Evolutionary conservation across 2,113 vertebrate species (phyloP), one percentile per base, ranked within the genome.

Genomic region (Diphyllodes magnificus): DNA sequence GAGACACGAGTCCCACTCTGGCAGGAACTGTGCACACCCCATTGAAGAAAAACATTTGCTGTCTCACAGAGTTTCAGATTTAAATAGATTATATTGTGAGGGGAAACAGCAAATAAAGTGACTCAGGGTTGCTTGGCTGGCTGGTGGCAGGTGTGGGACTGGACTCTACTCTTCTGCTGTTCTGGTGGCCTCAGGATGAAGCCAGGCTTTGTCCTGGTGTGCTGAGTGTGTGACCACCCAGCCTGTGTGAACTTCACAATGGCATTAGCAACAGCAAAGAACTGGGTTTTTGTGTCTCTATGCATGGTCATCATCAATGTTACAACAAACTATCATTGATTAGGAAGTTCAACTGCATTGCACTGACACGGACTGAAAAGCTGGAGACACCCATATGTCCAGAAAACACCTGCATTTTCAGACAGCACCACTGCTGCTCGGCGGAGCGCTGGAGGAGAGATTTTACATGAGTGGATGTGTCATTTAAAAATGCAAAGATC

Each of bases 1-100:
- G 0, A 90, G 60, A 63, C 42, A 18, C 1, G 15, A 39, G 44
- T 61, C 39, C 56, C 68, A 45, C 20, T 0, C 0, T 7, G 18
- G 37, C 53, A 64, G 47, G 51, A 92, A 30, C 47, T 1, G 2
- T 25, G 22, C 33, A 63, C 50, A 49, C 13, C 12, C 9, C 21
- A 9, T 0, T 81, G 72, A 70, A 90, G 49, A 82, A 83, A 85
- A 90, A 45, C 40, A 35, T 78, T 45, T 63, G 16, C 28, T 37
- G 25, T 77, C 51, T 88, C 40, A 49, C 24, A 68, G 56, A 78
- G 37, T 30, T 85, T 93, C 42, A 57, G 28, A n/a, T 92, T 70
- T 60, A 77, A 70, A 64, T 31, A 86, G 39, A n/a, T 2, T 14
- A 16, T 3, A 3, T 21, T 57, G 35, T 17, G 54, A 80, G 18